Evolutionary conservation across 2,113 vertebrate species (phyloP).

Genomic region (Microcebus griseorufus): DNA sequence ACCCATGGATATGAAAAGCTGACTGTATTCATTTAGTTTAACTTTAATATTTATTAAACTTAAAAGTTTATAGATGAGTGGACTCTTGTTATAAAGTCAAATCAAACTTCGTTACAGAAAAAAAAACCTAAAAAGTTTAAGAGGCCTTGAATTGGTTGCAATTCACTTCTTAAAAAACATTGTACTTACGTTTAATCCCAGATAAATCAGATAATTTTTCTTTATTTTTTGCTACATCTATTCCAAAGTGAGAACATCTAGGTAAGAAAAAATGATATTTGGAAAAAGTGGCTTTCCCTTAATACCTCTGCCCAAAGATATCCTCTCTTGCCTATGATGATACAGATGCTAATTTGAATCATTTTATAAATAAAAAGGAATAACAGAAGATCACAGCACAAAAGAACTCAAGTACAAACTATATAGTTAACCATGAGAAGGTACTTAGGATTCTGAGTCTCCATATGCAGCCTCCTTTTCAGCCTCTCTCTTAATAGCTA

Average conservation of each 20-base stretch:
- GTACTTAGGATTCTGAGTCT: neutral
- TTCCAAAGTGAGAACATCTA: neutral
- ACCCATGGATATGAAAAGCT: neutral
- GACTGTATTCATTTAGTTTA: neutral
- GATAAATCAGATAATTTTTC: neutral
- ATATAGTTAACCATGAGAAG: neutral
- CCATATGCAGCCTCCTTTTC: neutral
- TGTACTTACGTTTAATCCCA: neutral
- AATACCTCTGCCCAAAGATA: neutral
- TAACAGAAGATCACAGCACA: neutral
- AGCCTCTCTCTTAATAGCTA: neutral
- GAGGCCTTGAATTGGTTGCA: neutral
- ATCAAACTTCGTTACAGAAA: neutral
- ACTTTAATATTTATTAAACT: neutral
- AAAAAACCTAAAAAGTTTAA: neutral
- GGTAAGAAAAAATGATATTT: neutral
- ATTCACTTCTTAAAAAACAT: neutral
- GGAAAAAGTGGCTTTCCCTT: neutral
- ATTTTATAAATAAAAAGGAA: neutral
- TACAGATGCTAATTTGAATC: neutral
- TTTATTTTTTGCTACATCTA: neutral
- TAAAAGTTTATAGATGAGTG: neutral
- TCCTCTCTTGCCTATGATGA: neutral
- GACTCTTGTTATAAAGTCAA: neutral
- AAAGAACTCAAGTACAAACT: neutral